phyloP scores from a whole-genome alignment of 2,797 vertebrate species.

The Mallotus villosus region DNA sequence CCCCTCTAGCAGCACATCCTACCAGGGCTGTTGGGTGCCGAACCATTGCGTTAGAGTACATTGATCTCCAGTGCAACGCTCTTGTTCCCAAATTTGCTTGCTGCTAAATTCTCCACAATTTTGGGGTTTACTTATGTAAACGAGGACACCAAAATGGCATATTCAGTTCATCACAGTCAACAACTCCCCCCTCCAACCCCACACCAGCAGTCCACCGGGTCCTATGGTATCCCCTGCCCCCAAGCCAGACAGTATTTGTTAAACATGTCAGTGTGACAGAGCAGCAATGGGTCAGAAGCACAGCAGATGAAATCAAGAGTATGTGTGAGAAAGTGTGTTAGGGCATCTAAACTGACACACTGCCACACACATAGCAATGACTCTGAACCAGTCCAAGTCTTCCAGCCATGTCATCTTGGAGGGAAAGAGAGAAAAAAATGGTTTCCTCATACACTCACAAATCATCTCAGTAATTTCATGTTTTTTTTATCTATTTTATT shows the following conservation, averaged over 20 bases:
- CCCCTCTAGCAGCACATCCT: constrained; percentile 35
- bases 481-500: not conserved
- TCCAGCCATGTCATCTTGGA: constrained; percentile 22
- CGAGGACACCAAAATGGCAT: not conserved
- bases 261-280: constrained; percentile 95
- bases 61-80: no score
- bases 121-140: not conserved
- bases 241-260: constrained; percentile 87
- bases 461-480: not conserved
- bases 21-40: constrained; percentile 25
- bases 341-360: constrained; percentile 65
- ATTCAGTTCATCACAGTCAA: not conserved
- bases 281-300: constrained; percentile 85
- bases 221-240: constrained; percentile 48
- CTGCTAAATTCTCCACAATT: not conserved
- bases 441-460: not conserved
- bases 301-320: constrained; percentile 67
- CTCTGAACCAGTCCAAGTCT: constrained; percentile 29
- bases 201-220: constrained; percentile 14
- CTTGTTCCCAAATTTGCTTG: not conserved
- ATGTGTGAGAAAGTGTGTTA: constrained; percentile 56
- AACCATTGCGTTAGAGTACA: constrained; percentile 20
- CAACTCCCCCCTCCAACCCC: not conserved
- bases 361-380: constrained; percentile 44
- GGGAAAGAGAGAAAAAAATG: not conserved